Conservation (phyloP, 1,140 invertebrate species). For the Drosophila novamexicana region DNA sequence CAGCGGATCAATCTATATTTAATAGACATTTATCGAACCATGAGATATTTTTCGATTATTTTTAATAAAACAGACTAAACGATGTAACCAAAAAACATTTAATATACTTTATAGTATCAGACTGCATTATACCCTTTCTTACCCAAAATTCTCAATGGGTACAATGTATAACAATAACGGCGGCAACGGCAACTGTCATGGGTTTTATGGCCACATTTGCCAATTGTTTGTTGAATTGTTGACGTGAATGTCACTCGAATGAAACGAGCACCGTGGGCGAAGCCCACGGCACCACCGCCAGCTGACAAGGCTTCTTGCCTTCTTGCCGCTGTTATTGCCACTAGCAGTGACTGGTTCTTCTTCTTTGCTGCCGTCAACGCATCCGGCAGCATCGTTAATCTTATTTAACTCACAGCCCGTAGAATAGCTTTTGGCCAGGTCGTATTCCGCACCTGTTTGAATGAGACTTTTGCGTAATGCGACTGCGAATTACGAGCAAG, state of each 20-base stretch:
- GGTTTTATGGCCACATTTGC: constrained; percentile 80
- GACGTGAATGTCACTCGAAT: constrained; percentile 70
- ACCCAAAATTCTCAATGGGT: neutral
- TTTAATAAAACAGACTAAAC: too few relatives aligned
- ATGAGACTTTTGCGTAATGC: constrained; percentile 11
- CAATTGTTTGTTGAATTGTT: constrained; percentile 82
- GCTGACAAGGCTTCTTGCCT: constrained; percentile 30
- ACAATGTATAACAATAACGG: neutral
- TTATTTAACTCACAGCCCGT: constrained; percentile 63
- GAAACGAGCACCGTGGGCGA: constrained; percentile 46
- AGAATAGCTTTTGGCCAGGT: constrained; percentile 37
- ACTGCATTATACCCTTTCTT: too few relatives aligned
- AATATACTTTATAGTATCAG: too few relatives aligned
- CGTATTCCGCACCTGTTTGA: constrained; percentile 34
- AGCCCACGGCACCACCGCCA: neutral
- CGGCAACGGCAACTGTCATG: constrained; percentile 59
- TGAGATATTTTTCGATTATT: too few relatives aligned
- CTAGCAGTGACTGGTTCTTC: neutral
- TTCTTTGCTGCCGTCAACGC: constrained; percentile 14
- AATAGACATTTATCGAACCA: too few relatives aligned
- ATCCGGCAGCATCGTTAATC: constrained; percentile 55
- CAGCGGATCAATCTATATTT: too few relatives aligned
- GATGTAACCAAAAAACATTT: too few relatives aligned
- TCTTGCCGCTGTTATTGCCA: constrained; percentile 27
- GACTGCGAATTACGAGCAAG: constrained; percentile 1